phyloP scores from a whole-genome alignment of 2,888 invertebrate genomes.

The Hesperia comma region DNA sequence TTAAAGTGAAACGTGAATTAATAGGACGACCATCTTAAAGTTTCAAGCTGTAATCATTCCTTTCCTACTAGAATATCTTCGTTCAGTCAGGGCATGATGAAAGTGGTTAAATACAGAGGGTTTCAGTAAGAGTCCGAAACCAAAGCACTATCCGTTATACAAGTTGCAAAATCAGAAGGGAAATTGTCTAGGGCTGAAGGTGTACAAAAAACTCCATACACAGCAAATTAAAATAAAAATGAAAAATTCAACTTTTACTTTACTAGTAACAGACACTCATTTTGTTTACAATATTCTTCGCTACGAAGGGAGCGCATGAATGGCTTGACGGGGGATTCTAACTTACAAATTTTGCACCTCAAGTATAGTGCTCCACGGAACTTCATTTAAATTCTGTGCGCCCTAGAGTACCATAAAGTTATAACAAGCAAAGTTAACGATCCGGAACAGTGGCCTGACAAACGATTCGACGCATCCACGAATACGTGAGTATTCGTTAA shows the following conservation, averaged over 20 bases:
- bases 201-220: too few relatives aligned
- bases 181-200: too few relatives aligned
- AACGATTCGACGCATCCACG: slow-evolving; percentile 60
- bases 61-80: too few relatives aligned
- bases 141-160: too few relatives aligned
- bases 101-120: too few relatives aligned
- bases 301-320: slow-evolving; percentile 1
- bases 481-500: slow-evolving; percentile 44
- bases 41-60: too few relatives aligned
- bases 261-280: neutral
- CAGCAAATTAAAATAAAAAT: too few relatives aligned
- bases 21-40: too few relatives aligned
- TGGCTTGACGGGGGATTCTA: neutral
- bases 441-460: slow-evolving; percentile 59
- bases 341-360: slow-evolving; percentile 33
- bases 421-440: slow-evolving; percentile 79
- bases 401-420: slow-evolving; percentile 67
- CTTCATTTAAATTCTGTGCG: slow-evolving; percentile 68
- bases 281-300: neutral
- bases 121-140: too few relatives aligned
- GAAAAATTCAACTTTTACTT: neutral
- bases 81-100: too few relatives aligned
- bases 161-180: too few relatives aligned
- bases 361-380: slow-evolving; percentile 43
- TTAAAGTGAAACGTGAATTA: too few relatives aligned